Conservation (phyloP, 2,888 invertebrate genomes). For the Conistra vaccinii region DNA sequence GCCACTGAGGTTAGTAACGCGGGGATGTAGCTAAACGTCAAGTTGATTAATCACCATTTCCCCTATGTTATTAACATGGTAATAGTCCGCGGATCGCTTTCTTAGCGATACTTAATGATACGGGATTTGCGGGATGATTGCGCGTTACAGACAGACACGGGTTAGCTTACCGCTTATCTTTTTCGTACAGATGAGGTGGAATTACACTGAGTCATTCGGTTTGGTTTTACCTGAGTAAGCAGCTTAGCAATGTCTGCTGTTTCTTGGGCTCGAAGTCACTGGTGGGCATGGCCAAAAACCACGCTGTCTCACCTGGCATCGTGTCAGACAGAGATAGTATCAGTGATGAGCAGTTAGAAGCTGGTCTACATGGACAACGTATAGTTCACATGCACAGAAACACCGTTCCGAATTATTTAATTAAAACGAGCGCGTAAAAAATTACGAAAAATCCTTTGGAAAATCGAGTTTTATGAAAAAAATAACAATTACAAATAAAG, state of each 20-base stretch:
- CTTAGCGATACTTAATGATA: constrained; percentile 90
- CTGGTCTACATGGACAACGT: no score
- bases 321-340: no score
- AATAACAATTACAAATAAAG: no score
- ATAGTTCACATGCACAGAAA: no score
- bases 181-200: constrained; percentile 74
- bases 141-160: constrained; percentile 73
- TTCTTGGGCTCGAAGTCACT: no score
- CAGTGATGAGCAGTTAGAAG: no score
- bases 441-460: no score
- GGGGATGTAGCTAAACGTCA: constrained; percentile 84
- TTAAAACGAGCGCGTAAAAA: no score
- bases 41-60: constrained; percentile 88
- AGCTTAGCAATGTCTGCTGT: not conserved
- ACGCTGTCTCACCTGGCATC: no score
- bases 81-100: constrained; percentile 89
- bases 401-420: no score
- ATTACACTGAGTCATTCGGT: constrained; percentile 41
- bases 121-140: constrained; percentile 88
- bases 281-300: no score
- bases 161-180: constrained; percentile 79
- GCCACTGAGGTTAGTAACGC: constrained; percentile 80
- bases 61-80: constrained; percentile 90
- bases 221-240: constrained; percentile 31
- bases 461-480: no score